Evolutionary conservation across 1,140 invertebrate species (phyloP).

Genomic region (Leguminivora glycinivorella): DNA sequence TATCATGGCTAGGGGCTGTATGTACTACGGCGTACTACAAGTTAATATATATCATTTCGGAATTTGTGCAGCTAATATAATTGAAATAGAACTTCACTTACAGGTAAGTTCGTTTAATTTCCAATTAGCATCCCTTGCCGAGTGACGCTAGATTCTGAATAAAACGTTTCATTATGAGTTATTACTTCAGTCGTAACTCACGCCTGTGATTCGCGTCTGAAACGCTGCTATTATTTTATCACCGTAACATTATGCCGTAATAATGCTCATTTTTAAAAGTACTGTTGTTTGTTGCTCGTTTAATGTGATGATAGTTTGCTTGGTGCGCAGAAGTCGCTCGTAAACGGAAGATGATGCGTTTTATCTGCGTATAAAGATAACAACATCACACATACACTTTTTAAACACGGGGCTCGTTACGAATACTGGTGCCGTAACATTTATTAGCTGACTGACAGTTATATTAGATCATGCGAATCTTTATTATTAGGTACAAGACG

Average conservation of each 20-base stretch:
- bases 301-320: constrained; percentile 56
- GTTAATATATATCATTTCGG: no score
- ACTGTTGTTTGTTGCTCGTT: constrained; percentile 52
- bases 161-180: background rate
- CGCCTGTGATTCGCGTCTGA: constrained; percentile 6
- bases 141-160: background rate
- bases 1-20: no score
- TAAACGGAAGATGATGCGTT: constrained; percentile 52
- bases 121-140: no score
- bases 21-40: no score
- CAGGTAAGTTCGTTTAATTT: no score
- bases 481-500: no score
- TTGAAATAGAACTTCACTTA: no score
- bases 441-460: background rate
- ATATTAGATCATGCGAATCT: background rate
- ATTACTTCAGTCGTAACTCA: constrained; percentile 10
- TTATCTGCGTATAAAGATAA: constrained; percentile 39
- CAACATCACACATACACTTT: constrained; percentile 40
- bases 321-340: constrained; percentile 41
- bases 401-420: background rate
- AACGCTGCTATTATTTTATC: constrained; percentile 35
- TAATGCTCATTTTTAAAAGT: constrained; percentile 30
- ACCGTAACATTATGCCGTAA: constrained; percentile 23
- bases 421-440: background rate
- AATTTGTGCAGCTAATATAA: no score